Evolutionary conservation across 2,113 vertebrate genomes (phyloP).

Genomic region (Dunckerocampus dactyliophorus): DNA sequence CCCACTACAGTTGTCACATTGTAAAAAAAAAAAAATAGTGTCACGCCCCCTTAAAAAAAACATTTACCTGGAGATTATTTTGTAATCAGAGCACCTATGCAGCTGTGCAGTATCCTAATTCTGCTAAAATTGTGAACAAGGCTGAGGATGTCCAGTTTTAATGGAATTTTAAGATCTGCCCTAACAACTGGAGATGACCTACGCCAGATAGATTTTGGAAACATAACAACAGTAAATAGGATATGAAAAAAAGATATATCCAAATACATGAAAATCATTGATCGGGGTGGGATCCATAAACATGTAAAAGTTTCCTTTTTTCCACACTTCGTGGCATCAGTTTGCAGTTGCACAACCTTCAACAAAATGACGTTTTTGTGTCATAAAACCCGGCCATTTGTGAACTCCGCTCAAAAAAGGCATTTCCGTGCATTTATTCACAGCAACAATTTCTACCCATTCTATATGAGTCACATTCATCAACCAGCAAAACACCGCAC

Average conservation of each 20-base stretch:
- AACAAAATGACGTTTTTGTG: too few species aligned
- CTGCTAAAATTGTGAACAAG: constrained; percentile 55
- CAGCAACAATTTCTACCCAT: not conserved
- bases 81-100: constrained; percentile 70
- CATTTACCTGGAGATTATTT: constrained; percentile 74
- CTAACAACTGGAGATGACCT: constrained; percentile 42
- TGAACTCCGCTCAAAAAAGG: too few species aligned
- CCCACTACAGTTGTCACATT: constrained; percentile 52
- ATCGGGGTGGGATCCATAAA: too few species aligned
- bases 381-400: too few species aligned
- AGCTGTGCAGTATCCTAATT: constrained; percentile 62
- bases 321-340: too few species aligned
- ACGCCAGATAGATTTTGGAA: constrained; percentile 58
- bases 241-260: too few species aligned
- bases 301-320: too few species aligned
- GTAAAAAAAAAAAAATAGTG: constrained; percentile 29
- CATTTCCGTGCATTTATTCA: too few species aligned
- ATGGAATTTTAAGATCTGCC: constrained; percentile 50
- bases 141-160: constrained; percentile 53
- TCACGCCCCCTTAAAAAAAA: constrained; percentile 59
- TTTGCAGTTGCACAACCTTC: too few species aligned
- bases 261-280: too few species aligned
- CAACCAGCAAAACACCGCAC: not conserved
- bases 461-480: not conserved
- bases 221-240: constrained; percentile 49